Percentiles rank a stretch among this genome's conserved stretches.
Evolutionary conservation across 2,888 invertebrate genomes (phyloP).

Genomic region (Pediacus dermestoides): DNA sequence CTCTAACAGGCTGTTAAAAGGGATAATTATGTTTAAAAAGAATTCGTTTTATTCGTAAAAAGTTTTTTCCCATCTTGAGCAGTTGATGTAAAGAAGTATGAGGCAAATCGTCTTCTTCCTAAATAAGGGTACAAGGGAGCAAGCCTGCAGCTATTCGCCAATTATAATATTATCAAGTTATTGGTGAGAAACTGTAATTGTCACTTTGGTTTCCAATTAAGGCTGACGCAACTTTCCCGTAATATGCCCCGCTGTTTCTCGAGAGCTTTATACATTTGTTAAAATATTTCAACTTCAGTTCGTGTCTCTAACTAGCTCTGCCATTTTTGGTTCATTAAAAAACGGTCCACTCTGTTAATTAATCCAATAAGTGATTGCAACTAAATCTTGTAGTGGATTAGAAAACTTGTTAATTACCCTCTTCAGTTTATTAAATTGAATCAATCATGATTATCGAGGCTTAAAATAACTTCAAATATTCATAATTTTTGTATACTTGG

Average conservation of each 20-base stretch:
- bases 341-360: no score
- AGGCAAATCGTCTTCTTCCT: conserved; percentile 22
- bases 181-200: conserved; percentile 45
- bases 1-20: conserved; percentile 38
- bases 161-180: conserved; percentile 48
- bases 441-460: no score
- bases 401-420: no score
- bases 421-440: no score
- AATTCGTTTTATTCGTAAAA: conserved; percentile 17
- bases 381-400: no score
- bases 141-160: conserved; percentile 42
- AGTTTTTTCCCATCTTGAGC: conserved; percentile 17
- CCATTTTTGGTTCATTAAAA: no score
- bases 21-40: conserved; percentile 26
- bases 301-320: conserved; percentile 19
- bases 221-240: conserved; percentile 42
- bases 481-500: no score
- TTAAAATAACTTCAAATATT: no score
- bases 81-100: conserved; percentile 5
- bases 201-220: conserved; percentile 50
- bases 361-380: no score
- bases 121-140: conserved; percentile 33
- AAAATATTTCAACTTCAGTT: conserved; percentile 24
- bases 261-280: conserved; percentile 25
- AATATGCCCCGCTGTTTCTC: conserved; percentile 31